Evolutionary conservation across 2,797 vertebrate species (phyloP).

Genomic region (Amblyraja radiata): DNA sequence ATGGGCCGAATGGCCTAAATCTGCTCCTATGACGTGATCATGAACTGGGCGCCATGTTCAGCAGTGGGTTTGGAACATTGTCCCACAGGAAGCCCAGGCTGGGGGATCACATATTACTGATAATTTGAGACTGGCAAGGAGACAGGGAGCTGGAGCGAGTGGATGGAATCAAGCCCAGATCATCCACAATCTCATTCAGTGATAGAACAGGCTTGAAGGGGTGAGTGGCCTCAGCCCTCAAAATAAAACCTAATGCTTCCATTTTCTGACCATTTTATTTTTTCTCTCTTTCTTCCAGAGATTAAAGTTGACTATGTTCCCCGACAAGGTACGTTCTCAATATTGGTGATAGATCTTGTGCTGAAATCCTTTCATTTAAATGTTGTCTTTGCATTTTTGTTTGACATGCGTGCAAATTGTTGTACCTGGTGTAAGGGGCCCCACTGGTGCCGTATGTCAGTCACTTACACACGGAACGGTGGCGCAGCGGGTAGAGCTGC

Average conservation of each 20-base stretch:
- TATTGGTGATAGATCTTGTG: background rate
- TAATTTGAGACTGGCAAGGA: background rate
- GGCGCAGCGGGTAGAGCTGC: too few species aligned
- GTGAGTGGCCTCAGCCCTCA: background rate
- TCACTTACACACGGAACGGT: too few species aligned
- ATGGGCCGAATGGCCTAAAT: too few species aligned
- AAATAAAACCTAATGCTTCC: background rate
- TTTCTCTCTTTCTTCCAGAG: slow-evolving; percentile 54
- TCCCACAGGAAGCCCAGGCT: background rate
- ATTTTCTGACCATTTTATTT: slow-evolving; percentile 34
- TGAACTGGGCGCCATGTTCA: too few species aligned
- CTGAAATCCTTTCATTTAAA: background rate
- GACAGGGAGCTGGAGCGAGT: too few species aligned
- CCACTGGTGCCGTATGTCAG: too few species aligned
- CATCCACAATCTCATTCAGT: too few species aligned
- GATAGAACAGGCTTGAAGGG: too few species aligned
- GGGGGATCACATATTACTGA: background rate
- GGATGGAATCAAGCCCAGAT: too few species aligned
- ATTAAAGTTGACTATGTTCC: slow-evolving; percentile 82
- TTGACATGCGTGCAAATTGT: too few species aligned
- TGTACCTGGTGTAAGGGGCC: background rate
- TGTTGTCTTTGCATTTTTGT: background rate
- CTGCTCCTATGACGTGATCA: too few species aligned
- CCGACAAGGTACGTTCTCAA: slow-evolving; percentile 51
- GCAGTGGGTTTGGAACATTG: background rate